Evolutionary conservation across 2,113 vertebrate genomes (phyloP).

Genomic region (Prionailurus viverrinus): DNA sequence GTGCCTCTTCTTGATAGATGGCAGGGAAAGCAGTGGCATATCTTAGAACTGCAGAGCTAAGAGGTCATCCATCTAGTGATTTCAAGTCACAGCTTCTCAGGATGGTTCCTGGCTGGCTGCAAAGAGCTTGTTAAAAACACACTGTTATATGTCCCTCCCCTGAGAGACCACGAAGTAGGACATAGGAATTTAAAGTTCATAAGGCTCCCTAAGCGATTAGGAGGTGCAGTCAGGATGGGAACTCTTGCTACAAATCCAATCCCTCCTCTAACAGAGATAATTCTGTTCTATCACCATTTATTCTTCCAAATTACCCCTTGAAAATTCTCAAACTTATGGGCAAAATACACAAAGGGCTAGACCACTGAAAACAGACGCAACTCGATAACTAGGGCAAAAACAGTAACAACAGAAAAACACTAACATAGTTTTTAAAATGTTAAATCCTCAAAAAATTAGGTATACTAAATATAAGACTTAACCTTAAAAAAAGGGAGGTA

Average conservation of each 20-base stretch:
- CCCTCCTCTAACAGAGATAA: background rate
- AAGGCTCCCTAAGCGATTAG: background rate
- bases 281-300: background rate
- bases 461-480: background rate
- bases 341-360: background rate
- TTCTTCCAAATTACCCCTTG: background rate
- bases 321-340: background rate
- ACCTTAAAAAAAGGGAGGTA: background rate
- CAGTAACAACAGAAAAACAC: background rate
- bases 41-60: background rate
- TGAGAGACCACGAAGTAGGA: background rate
- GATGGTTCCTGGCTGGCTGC: background rate
- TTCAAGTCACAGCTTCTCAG: background rate
- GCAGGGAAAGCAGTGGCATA: background rate
- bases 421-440: background rate
- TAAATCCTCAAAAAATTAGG: background rate
- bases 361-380: background rate
- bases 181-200: background rate
- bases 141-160: background rate
- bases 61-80: background rate
- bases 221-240: background rate
- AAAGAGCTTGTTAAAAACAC: slow-evolving; percentile 2
- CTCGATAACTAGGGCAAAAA: background rate
- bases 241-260: background rate
- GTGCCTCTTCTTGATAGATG: slow-evolving; percentile 25